Percentiles rank a stretch among this genome's conserved stretches.
Evolutionary conservation across 2,113 vertebrate species (phyloP).

Genomic region (Apodemus sylvaticus): DNA sequence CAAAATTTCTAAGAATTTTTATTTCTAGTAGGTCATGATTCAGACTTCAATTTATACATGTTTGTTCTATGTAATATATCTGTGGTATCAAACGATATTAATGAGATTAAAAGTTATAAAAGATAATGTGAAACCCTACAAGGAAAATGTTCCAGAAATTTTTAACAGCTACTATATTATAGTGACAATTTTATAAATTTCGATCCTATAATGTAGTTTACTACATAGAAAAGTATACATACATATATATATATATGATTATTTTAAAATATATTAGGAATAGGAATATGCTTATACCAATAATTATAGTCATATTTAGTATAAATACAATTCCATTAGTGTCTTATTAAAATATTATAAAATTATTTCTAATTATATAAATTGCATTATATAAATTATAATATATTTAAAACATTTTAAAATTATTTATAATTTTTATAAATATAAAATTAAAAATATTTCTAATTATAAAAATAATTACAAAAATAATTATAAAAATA

Average conservation of each 20-base stretch:
- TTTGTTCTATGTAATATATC: not conserved
- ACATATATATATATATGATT: not conserved
- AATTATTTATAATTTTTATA: too few relatives aligned
- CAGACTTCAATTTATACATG: not conserved
- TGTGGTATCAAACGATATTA: not conserved
- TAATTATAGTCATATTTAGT: not conserved
- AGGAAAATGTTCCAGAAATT: not conserved
- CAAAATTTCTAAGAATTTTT: not conserved
- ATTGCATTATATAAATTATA: too few relatives aligned
- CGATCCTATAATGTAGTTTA: not conserved
- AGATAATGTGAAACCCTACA: not conserved
- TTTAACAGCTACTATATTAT: not conserved
- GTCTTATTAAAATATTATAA: not conserved
- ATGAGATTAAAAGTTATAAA: not conserved
- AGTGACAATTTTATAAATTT: not conserved
- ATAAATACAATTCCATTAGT: not conserved
- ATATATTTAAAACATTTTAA: too few relatives aligned
- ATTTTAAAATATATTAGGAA: not conserved
- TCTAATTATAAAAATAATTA: too few relatives aligned
- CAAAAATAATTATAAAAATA: constrained; percentile 7
- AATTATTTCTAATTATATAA: not conserved
- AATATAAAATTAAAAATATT: too few relatives aligned
- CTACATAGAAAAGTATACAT: not conserved
- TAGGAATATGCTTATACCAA: not conserved
- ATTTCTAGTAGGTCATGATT: not conserved